A percentile compares a stretch with the other conserved stretches of the same genome.
Conservation (phyloP, 2,888 invertebrate genomes). For the Digitonthophagus gazella region DNA sequence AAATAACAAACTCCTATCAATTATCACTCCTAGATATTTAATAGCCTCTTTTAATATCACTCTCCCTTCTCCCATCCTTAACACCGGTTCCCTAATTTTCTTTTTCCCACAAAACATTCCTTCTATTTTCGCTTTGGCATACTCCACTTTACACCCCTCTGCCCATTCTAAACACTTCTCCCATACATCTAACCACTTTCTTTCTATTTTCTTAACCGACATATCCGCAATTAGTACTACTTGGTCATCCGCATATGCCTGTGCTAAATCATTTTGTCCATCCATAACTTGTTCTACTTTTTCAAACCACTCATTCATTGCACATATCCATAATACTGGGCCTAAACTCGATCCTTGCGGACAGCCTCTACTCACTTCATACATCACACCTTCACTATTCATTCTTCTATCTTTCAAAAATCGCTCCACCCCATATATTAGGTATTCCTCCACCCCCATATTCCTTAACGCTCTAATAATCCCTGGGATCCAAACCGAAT, state of each 20-base stretch:
- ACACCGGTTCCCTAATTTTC: neutral
- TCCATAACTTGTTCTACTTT: no score
- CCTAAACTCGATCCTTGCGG: no score
- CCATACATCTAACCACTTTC: neutral
- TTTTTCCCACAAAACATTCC: neutral
- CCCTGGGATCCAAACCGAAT: conserved; percentile 27
- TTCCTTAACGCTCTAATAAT: neutral
- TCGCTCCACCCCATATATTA: neutral
- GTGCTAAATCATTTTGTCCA: neutral
- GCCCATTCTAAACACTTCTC: neutral
- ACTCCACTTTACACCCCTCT: neutral
- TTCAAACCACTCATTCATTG: conserved; percentile 35
- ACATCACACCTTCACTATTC: conserved; percentile 18
- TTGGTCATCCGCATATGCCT: conserved; percentile 12
- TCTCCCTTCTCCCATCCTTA: neutral
- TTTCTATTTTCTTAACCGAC: neutral
- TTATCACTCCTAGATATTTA: neutral
- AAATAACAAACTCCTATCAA: neutral
- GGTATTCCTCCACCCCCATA: neutral
- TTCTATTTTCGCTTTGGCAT: no score
- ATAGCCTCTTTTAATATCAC: neutral
- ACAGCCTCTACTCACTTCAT: no score
- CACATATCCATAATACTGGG: conserved; percentile 32
- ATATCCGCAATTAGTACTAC: neutral
- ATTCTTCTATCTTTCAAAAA: conserved; percentile 30